Evolutionary conservation across 2,113 vertebrate species (phyloP), one percentile per base, ranked within the genome.

Genomic region (Sitta europaea): DNA sequence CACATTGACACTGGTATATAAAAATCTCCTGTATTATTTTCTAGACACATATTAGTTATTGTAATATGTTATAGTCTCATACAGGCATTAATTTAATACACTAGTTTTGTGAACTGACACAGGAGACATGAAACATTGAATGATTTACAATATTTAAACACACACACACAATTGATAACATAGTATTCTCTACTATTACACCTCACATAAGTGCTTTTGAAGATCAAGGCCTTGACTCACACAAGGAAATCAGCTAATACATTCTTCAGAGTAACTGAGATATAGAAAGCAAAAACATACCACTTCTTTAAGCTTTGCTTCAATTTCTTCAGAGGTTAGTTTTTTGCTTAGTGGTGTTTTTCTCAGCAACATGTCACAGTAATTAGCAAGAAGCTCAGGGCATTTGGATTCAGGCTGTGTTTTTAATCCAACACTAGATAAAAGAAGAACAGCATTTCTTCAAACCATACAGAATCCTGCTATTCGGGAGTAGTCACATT

Each of bases 311-410:
- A 99, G 98, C 88, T 99, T 99, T 96, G 99, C 99, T 97, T 99
- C 99, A 31, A 99, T 99, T 98, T 99, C 99, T 97, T 99, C 99
- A 22, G 99, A 99, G 16, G 99, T 99, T 92, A 99, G 98, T 97
- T 99, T 99, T 98, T 99, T 99, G 98, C 99, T 99, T 87, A 99
- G 98, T 48, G 99, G 99, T 17, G 99, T 99, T 98, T 99, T 99
- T 97, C 99, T 98, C 95, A 99, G 95, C 84, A 99, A 98, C 99
- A 99, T 99, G 97, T 99, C 99, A 97, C 99, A 99, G 98, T 99
- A 99, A 98, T 99, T 99, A 94, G 99, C 99, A 96, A 99, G 99
- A 97, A 99, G 98, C 96, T 99, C 99, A 25, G 99, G 99, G 97
- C 99, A 99, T 96, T 99, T 99, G 77, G 99, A 99, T 97, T 99